Percentiles rank a stretch among this genome's conserved stretches.
Conservation (phyloP, 2,113 vertebrate species). For the Macaca mulatta region DNA sequence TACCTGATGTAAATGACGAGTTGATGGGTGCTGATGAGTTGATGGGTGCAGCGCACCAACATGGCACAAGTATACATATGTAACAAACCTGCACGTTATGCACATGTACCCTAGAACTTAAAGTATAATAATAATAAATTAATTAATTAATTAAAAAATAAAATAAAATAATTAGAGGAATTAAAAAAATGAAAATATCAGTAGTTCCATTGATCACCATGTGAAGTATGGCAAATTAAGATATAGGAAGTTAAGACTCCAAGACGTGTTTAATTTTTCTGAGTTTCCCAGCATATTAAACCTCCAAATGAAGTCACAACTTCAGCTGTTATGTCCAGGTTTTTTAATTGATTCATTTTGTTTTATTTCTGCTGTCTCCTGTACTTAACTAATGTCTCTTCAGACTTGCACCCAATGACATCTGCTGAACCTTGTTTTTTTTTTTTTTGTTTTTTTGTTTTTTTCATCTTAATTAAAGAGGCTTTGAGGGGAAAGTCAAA, state of each 20-base stretch:
- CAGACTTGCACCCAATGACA: background rate
- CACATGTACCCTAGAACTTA: too few species aligned
- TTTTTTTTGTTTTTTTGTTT: background rate
- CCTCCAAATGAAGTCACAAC: conserved; percentile 4
- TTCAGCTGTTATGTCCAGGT: background rate
- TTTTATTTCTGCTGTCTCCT: background rate
- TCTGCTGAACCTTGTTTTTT: background rate
- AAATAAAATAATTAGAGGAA: too few species aligned
- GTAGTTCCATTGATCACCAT: background rate
- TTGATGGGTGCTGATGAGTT: too few species aligned
- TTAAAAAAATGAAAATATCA: background rate
- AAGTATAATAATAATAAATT: too few species aligned
- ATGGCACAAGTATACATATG: too few species aligned
- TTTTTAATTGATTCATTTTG: background rate
- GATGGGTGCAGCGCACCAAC: too few species aligned
- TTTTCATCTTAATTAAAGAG: background rate
- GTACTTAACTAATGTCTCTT: background rate
- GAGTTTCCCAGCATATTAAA: background rate
- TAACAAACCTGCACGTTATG: too few species aligned
- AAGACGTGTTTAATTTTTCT: background rate
- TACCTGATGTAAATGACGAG: too few species aligned
- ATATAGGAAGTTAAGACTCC: background rate
- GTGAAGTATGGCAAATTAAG: background rate
- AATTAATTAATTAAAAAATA: too few species aligned
- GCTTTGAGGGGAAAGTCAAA: background rate